Base-by-base conservation (phyloP, 2,113 vertebrate genomes). In the Probosciger aterrimus region DNA sequence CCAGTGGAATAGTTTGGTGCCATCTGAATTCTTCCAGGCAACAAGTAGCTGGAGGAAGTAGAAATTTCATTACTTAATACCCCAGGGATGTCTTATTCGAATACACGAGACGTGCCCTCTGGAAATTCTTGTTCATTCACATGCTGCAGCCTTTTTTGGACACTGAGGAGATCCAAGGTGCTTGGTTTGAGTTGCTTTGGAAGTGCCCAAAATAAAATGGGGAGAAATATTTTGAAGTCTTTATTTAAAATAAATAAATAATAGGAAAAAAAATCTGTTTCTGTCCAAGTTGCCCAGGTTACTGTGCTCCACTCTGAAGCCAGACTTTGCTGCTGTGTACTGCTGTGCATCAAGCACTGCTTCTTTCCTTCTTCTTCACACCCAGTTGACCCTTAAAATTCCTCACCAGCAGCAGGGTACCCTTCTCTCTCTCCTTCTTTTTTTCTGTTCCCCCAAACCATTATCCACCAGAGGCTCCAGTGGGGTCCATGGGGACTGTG, bases 111-210 rank as follows among this genome's bases (percentile, higher is more conserved):
- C 23, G 1, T 92, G 76, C 84, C 82, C 90, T 93, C 83, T 97
- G 92, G 88, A 96, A 90, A 95, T 92, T 92, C 47, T 95, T 96
- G 65, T 89, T 91, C 62, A 63, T 95, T 88, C 70, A 90, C 77
- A 82, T 91, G 91, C 82, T 84, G 65, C 35, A 79, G 74, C 93
- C 69, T 93, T 96, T 94, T 95, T 93, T 96, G 88, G 86, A 86
- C 41, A 71, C 73, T 62, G 77, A 71, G 64, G 69, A 82, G 37
- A 52, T 86, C 31, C 69, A 92, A 94, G 90, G 86, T 93, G 64
- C 80, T 88, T 90, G 55, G 62, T 90, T 57, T 90, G 69, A 86
- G 55, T 81, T 57, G 43, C 82, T 96, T 88, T 88, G 52, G 31
- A 90, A 73, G 16, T 57, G 28, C 74, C 19, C 73, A 86, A 86